These are phyloP conservation scores for Drosophila ogumai DNA, from an alignment of 1,140 invertebrate species.

Conservation along the genomic window DNA sequence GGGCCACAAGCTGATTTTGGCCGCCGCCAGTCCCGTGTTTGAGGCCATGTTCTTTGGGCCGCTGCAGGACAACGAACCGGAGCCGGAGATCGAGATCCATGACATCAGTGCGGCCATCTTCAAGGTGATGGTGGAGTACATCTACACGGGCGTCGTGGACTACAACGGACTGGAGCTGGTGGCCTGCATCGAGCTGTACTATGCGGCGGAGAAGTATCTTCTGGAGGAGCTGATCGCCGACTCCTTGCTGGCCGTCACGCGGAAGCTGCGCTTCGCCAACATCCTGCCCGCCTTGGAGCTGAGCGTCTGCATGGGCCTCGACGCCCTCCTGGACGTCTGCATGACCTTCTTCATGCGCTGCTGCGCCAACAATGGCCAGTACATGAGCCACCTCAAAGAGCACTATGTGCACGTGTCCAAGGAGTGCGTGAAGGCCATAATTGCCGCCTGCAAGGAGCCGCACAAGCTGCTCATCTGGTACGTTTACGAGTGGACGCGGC, in stretches of 20 bases:
- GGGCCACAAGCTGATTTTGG: slow-evolving; percentile 89
- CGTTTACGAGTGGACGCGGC: slow-evolving; percentile 82
- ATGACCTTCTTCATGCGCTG: slow-evolving; percentile 79
- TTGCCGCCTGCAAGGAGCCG: slow-evolving; percentile 72
- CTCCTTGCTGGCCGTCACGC: slow-evolving; percentile 58
- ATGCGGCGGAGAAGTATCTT: slow-evolving; percentile 83
- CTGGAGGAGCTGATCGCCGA: slow-evolving; percentile 70
- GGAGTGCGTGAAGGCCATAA: slow-evolving; percentile 80
- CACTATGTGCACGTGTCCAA: slow-evolving; percentile 81
- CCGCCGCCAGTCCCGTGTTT: slow-evolving; percentile 90
- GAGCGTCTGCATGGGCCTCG: slow-evolving; percentile 77
- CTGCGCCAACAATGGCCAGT: slow-evolving; percentile 76
- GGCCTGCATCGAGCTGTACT: slow-evolving; percentile 78
- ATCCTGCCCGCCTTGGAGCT: slow-evolving; percentile 78
- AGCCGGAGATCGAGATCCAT: slow-evolving; percentile 73
- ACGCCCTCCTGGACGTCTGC: slow-evolving; percentile 72
- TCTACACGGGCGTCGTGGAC: slow-evolving; percentile 72
- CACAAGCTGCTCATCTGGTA: slow-evolving; percentile 78
- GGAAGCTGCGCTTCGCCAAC: slow-evolving; percentile 76
- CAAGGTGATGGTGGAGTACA: slow-evolving; percentile 68
- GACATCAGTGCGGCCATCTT: slow-evolving; percentile 78
- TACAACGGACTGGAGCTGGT: slow-evolving; percentile 64
- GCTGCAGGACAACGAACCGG: slow-evolving; percentile 86
- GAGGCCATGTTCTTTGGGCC: slow-evolving; percentile 90
- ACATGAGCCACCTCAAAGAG: slow-evolving; percentile 63